Percentiles rank a stretch among this genome's conserved stretches.
Conservation (phyloP, 1,140 invertebrate species). For the Leptestheria dahalacensis region DNA sequence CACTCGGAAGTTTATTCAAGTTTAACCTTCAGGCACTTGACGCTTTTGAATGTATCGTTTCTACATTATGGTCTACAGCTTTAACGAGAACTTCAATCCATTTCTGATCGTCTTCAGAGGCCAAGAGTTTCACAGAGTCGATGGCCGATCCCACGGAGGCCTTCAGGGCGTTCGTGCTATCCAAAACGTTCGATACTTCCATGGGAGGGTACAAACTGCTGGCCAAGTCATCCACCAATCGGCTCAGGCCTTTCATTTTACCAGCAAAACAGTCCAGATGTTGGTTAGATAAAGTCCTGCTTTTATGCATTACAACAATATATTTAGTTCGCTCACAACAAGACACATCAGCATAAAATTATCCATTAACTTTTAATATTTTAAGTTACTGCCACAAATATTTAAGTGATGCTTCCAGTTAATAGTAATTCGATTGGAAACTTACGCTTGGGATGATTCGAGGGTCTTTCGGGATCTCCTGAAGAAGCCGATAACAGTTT, state of each 20-base stretch:
- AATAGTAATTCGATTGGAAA: no score
- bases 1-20: no score
- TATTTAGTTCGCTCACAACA: no score
- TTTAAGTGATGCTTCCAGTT: no score
- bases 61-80: conserved; percentile 4
- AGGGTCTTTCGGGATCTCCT: not conserved
- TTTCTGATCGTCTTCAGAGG: not conserved
- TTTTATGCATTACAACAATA: no score
- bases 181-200: not conserved
- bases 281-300: not conserved
- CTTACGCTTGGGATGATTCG: no score
- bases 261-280: not conserved
- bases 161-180: not conserved
- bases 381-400: no score
- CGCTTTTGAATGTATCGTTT: not conserved
- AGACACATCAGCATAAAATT: no score
- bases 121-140: not conserved
- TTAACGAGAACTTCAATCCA: conserved; percentile 8
- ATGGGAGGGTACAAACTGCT: not conserved
- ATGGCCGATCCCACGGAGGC: not conserved
- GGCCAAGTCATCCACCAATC: not conserved
- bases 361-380: no score
- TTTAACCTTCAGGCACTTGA: not conserved
- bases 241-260: not conserved
- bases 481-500: not conserved